Conservation (phyloP, 2,888 invertebrate species). For the Aphidius colemani region DNA sequence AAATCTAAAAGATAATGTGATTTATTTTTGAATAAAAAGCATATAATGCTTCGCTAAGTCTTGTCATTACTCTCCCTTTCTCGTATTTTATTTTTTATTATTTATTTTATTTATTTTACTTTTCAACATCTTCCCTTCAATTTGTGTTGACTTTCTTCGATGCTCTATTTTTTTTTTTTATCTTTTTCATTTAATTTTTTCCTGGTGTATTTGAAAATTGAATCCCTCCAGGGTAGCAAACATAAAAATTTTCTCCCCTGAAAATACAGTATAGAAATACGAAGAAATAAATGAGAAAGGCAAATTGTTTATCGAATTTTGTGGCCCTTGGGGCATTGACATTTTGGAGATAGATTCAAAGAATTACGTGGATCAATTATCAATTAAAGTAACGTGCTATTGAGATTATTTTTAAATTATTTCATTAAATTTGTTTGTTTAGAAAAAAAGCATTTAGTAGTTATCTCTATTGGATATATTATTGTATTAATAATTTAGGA, state of each 20-base stretch:
- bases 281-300: conserved; percentile 10
- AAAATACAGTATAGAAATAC: conserved; percentile 21
- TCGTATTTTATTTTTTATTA: background rate
- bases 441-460: too few relatives aligned
- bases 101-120: conserved; percentile 7
- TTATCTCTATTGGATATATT: too few relatives aligned
- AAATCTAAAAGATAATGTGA: conserved; percentile 30
- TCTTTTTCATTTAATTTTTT: conserved; percentile 10
- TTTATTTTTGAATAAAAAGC: conserved; percentile 34
- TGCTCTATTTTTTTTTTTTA: conserved; percentile 6
- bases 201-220: background rate
- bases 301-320: conserved; percentile 41
- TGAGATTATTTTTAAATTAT: too few relatives aligned
- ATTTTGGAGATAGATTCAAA: background rate
- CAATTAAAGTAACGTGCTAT: too few relatives aligned
- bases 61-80: conserved; percentile 17
- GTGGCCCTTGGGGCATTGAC: conserved; percentile 4
- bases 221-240: background rate
- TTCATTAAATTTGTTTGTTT: too few relatives aligned
- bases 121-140: background rate
- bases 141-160: background rate
- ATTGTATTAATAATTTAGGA: too few relatives aligned
- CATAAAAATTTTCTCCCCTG: conserved; percentile 1
- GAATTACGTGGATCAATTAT: too few relatives aligned
- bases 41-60: conserved; percentile 24